phyloP scores from a whole-genome alignment of 2,113 vertebrate genomes.

The Labeo catla region DNA sequence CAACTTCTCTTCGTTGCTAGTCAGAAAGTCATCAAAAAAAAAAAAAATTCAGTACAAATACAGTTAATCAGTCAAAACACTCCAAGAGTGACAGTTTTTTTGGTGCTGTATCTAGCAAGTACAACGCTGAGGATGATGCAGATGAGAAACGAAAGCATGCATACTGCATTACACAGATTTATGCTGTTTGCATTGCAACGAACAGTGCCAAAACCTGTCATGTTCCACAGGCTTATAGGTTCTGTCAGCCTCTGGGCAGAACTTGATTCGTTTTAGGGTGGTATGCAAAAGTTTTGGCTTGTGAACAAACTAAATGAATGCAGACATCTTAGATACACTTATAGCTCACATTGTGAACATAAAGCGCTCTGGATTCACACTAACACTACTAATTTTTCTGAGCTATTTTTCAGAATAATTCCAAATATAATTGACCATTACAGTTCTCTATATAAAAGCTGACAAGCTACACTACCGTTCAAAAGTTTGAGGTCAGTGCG shows the following conservation, averaged over 20 bases:
- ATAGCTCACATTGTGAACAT: background rate
- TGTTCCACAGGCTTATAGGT: background rate
- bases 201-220: background rate
- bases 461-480: background rate
- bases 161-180: background rate
- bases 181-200: background rate
- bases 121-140: background rate
- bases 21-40: background rate
- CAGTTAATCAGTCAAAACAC: background rate
- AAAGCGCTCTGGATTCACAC: background rate
- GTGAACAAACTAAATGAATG: background rate
- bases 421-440: background rate
- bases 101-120: background rate
- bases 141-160: background rate
- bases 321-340: background rate
- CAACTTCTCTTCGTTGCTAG: background rate
- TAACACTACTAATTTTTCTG: background rate
- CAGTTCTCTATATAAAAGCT: background rate
- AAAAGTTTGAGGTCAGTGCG: background rate
- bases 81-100: background rate
- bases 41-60: background rate
- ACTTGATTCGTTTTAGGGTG: background rate
- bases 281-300: background rate
- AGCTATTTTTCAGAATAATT: background rate
- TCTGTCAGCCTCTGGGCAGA: slow-evolving; percentile 1